phyloP scores from a whole-genome alignment of 1,140 invertebrate species.

The Vanessa atalanta region DNA sequence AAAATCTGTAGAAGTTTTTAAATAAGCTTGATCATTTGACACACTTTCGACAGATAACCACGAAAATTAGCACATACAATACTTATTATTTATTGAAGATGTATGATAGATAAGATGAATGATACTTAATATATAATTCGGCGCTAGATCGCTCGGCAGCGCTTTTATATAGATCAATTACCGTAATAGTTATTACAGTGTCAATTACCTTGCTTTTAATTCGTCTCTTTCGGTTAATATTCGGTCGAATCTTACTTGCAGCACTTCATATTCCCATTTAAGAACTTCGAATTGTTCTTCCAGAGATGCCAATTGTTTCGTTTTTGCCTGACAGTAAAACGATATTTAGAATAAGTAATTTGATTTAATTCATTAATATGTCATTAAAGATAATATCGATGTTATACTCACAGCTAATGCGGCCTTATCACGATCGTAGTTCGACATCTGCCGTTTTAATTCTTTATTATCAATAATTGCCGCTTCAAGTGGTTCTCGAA shows the following conservation, averaged over 20 bases:
- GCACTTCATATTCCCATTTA: slow-evolving; percentile 87
- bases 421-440: slow-evolving; percentile 89
- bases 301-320: slow-evolving; percentile 77
- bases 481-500: slow-evolving; percentile 86
- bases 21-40: not conserved
- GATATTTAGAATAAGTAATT: not conserved
- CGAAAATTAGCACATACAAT: too few relatives aligned
- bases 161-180: not conserved
- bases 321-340: slow-evolving; percentile 83
- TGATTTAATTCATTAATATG: not conserved
- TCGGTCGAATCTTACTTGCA: slow-evolving; percentile 89
- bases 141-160: too few relatives aligned
- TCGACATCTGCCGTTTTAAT: slow-evolving; percentile 86
- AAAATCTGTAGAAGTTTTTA: slow-evolving; percentile 78
- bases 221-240: slow-evolving; percentile 88
- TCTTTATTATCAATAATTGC: slow-evolving; percentile 85
- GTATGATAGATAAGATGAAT: too few relatives aligned
- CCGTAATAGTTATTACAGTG: not conserved
- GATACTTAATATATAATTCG: too few relatives aligned
- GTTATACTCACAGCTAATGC: slow-evolving; percentile 73
- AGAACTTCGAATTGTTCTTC: slow-evolving; percentile 88
- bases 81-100: too few relatives aligned
- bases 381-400: not conserved
- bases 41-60: not conserved
- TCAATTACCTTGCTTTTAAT: slow-evolving; percentile 82